Percentiles rank a stretch among this genome's conserved stretches.
Evolutionary conservation across 1,140 invertebrate genomes (phyloP).

Genomic region (Lysiphlebus fabarum): DNA sequence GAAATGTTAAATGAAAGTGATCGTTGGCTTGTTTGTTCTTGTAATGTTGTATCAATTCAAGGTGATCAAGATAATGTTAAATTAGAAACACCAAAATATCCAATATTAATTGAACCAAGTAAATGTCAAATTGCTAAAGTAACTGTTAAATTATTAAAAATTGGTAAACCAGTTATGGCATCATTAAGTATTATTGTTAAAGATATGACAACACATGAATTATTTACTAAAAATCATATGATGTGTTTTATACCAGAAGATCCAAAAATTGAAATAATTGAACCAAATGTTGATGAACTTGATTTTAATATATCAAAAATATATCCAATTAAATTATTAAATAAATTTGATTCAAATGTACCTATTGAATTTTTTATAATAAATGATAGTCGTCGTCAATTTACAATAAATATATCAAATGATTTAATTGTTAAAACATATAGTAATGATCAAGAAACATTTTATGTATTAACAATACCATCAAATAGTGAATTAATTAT

Average conservation of each 20-base stretch:
- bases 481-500: no score
- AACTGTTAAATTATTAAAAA: conserved; percentile 38
- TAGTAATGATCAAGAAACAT: no score
- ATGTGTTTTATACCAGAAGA: conserved; percentile 49
- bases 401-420: neutral
- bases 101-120: conserved; percentile 42
- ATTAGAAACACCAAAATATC: conserved; percentile 36
- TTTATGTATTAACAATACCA: no score
- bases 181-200: conserved; percentile 36
- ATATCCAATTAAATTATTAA: conserved; percentile 36
- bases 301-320: neutral
- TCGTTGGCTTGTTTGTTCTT: conserved; percentile 43
- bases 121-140: conserved; percentile 36
- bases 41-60: conserved; percentile 37
- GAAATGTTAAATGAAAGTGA: conserved; percentile 44
- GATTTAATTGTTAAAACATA: conserved; percentile 2
- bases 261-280: conserved; percentile 34
- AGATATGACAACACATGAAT: conserved; percentile 45
- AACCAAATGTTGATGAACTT: conserved; percentile 14
- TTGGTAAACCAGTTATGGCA: conserved; percentile 40
- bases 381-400: conserved; percentile 26
- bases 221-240: conserved; percentile 42
- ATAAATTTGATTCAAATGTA: conserved; percentile 44
- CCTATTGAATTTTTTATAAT: conserved; percentile 35
- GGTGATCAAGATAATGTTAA: conserved; percentile 41